Base-by-base conservation (phyloP, 2,888 invertebrate genomes). In the Syrphus vitripennis region DNA sequence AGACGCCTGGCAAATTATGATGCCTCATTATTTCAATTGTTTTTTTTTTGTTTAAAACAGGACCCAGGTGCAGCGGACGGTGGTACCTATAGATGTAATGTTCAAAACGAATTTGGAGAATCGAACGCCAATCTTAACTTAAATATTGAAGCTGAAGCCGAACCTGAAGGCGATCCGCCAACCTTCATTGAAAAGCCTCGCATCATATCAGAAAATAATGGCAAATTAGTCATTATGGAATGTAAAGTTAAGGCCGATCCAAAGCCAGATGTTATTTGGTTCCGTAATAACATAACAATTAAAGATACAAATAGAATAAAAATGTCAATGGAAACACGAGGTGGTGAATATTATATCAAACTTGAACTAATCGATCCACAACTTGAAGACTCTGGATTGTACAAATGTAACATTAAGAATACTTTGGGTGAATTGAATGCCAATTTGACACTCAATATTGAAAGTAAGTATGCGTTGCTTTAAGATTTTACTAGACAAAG, bases 321-420 rank as follows among this genome's bases (percentile, higher is more conserved):
- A 91, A 96, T 97, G 91, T 94, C 94, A 61, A 95, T 97, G 91
- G 96, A 96, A 91, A 96, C 96, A 88, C 94, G 94, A 77, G 95
- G 95, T 69, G 97, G 97, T 90, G 94, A 97, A 88, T 98, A 97
- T 93, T 96, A 97, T 89, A 97, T 98, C 81, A 95, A 96, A 92
- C 93, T 98, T 89, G 97, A 97, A 93, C 94, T 98, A 48, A 95
- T 95, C 90, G 98, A 98, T 93, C 98, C 98, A 88, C 97, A 97
- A 90, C 95, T 97, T 88, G 97, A 97, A 90, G 99, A 99, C 93
- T 98, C 98, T 89, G 99, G 99, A 88, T 94, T 98, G 87, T 99
- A 99, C 94, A 98, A 99, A 93, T 99, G 99, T 93, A 98, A 98
- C 91, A 98, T 98, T 90, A 98, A 98, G 93, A 99, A 99, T 93